These are phyloP conservation scores for Brachionus plicatilis DNA, from an alignment of 1,140 invertebrate species.

Conservation along the genomic window DNA sequence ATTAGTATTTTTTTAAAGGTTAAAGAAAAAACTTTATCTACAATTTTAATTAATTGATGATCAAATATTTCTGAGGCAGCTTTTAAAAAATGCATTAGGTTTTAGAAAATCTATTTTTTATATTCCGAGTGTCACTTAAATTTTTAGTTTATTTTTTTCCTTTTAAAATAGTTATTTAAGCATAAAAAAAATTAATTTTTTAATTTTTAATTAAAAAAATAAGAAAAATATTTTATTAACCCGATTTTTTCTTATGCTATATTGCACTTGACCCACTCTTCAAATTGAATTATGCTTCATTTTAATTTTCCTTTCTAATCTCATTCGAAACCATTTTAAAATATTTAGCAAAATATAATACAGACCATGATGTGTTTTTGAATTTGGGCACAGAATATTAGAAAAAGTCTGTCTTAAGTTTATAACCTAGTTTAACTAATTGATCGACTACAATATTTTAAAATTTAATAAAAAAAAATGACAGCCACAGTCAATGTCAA, in stretches of 20 bases:
- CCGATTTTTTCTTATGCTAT: background rate
- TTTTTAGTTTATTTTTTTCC: background rate
- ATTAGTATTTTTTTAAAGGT: too few relatives aligned
- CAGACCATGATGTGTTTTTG: too few relatives aligned
- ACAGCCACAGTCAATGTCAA: too few relatives aligned
- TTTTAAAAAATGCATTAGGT: background rate
- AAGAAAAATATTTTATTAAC: background rate
- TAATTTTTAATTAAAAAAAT: background rate
- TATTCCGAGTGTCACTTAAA: background rate
- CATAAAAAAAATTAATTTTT: background rate
- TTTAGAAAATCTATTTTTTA: background rate
- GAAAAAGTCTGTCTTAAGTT: too few relatives aligned
- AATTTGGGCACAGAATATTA: too few relatives aligned
- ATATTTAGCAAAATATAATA: too few relatives aligned
- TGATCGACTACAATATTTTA: too few relatives aligned
- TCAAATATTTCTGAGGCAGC: background rate
- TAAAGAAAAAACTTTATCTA: too few relatives aligned
- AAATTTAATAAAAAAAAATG: too few relatives aligned
- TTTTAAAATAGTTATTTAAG: background rate
- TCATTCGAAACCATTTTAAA: too few relatives aligned
- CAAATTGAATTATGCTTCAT: background rate
- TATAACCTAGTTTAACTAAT: too few relatives aligned
- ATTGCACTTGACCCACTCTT: background rate
- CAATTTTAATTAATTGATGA: background rate
- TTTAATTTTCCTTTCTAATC: too few relatives aligned